Conservation (phyloP, 2,888 invertebrate genomes). For the Nomada goodeniana region DNA sequence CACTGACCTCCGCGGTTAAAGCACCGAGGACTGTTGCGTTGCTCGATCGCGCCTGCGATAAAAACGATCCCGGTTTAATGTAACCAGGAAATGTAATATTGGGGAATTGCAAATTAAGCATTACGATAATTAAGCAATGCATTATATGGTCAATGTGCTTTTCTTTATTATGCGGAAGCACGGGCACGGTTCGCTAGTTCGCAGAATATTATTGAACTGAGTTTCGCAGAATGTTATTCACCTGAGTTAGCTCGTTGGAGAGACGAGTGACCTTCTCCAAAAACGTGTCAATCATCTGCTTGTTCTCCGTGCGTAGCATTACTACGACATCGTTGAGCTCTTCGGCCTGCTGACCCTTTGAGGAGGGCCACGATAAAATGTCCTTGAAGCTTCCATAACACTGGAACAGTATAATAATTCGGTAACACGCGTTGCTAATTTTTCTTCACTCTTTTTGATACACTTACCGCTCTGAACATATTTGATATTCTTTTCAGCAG, state of each 20-base stretch:
- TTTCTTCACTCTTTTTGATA: background rate
- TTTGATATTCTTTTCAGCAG: conserved; percentile 66
- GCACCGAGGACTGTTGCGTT: conserved; percentile 65
- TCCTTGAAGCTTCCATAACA: conserved; percentile 50
- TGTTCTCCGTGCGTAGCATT: conserved; percentile 68
- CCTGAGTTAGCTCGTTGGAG: conserved; percentile 73
- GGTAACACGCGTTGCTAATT: too few species aligned
- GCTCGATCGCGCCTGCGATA: conserved; percentile 65
- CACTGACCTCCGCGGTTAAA: conserved; percentile 70
- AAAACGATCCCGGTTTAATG: background rate
- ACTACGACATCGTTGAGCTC: conserved; percentile 56
- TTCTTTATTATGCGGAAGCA: too few species aligned
- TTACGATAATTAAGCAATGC: too few species aligned
- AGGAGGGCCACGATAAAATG: conserved; percentile 15
- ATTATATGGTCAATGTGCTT: background rate
- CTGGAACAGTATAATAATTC: conserved; percentile 60
- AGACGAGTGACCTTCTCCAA: conserved; percentile 68
- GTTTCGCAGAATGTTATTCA: background rate
- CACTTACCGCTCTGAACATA: conserved; percentile 68
- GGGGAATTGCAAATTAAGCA: conserved; percentile 9
- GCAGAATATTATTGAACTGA: too few species aligned
- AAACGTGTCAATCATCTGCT: conserved; percentile 60
- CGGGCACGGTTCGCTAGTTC: background rate
- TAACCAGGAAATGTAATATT: background rate
- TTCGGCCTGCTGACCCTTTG: conserved; percentile 16